phyloP scores from a whole-genome alignment of 2,888 invertebrate genomes.

The Proisotoma minuta region DNA sequence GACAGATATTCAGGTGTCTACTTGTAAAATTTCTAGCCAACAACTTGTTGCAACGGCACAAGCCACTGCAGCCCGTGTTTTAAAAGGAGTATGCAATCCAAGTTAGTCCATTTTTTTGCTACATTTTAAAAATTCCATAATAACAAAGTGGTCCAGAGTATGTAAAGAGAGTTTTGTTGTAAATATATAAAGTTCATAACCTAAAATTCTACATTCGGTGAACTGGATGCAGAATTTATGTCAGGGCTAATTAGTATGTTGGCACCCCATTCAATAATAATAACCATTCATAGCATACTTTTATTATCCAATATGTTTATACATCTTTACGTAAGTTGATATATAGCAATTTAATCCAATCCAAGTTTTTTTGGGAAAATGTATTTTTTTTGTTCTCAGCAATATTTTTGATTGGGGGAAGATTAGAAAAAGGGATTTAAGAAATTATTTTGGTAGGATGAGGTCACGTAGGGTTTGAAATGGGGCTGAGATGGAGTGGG shows the following conservation, averaged over 20 bases:
- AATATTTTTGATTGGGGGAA: not conserved
- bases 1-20: slow-evolving; percentile 51
- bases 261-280: too few relatives aligned
- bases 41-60: slow-evolving; percentile 52
- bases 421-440: not conserved
- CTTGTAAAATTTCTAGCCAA: slow-evolving; percentile 51
- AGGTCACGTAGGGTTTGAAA: not conserved
- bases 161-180: not conserved
- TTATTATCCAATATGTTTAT: too few relatives aligned
- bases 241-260: not conserved
- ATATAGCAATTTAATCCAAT: too few relatives aligned
- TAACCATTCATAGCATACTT: too few relatives aligned
- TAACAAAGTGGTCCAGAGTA: not conserved
- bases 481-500: not conserved
- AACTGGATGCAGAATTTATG: not conserved
- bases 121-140: not conserved
- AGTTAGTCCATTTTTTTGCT: slow-evolving; percentile 39
- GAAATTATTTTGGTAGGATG: not conserved
- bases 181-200: not conserved
- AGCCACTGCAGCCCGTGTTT: slow-evolving; percentile 51
- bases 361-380: not conserved
- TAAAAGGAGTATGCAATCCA: slow-evolving; percentile 52
- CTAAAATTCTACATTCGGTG: not conserved
- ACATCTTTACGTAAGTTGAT: too few relatives aligned
- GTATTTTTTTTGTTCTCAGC: not conserved